A percentile compares a stretch with the other conserved stretches of the same genome.
Evolutionary conservation across 2,888 invertebrate genomes (phyloP).

Genomic region (Epirrhoe tristata): DNA sequence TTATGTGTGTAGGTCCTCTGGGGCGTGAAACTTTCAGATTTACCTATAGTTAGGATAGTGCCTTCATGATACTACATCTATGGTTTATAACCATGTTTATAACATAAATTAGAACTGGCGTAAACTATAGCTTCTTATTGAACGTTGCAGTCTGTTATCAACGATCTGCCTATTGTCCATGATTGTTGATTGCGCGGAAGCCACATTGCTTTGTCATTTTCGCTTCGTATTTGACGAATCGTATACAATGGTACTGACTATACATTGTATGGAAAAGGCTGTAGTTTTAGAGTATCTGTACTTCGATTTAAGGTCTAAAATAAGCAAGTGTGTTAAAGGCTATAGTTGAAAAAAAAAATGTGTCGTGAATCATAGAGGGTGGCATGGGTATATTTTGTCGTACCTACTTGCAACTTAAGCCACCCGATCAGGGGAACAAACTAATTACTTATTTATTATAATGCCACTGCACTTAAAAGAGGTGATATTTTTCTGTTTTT

Average conservation of each 20-base stretch:
- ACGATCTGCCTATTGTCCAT: constrained; percentile 50
- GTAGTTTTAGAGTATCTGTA: not conserved
- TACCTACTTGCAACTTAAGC: too few relatives aligned
- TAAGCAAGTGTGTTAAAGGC: not conserved
- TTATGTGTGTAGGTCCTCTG: too few relatives aligned
- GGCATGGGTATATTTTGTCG: too few relatives aligned
- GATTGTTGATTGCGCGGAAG: constrained; percentile 58
- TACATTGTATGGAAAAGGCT: constrained; percentile 8
- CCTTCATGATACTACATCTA: constrained; percentile 31
- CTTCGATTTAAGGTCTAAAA: not conserved
- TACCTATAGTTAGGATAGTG: too few relatives aligned
- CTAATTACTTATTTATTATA: too few relatives aligned
- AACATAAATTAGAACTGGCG: constrained; percentile 9
- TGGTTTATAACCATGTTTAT: not conserved
- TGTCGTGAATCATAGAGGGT: too few relatives aligned
- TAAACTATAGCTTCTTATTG: constrained; percentile 43
- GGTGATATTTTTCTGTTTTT: too few relatives aligned
- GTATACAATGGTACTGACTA: constrained; percentile 18
- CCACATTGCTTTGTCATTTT: constrained; percentile 64
- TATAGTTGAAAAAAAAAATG: not conserved
- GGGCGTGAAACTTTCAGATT: too few relatives aligned
- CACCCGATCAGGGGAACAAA: too few relatives aligned
- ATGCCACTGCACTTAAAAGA: too few relatives aligned
- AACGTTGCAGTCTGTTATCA: constrained; percentile 55
- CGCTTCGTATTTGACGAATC: constrained; percentile 45